Evolutionary conservation across 2,888 invertebrate species (phyloP), one percentile per base, ranked within the genome.

Genomic region (Lepeophtheirus nordmannii): DNA sequence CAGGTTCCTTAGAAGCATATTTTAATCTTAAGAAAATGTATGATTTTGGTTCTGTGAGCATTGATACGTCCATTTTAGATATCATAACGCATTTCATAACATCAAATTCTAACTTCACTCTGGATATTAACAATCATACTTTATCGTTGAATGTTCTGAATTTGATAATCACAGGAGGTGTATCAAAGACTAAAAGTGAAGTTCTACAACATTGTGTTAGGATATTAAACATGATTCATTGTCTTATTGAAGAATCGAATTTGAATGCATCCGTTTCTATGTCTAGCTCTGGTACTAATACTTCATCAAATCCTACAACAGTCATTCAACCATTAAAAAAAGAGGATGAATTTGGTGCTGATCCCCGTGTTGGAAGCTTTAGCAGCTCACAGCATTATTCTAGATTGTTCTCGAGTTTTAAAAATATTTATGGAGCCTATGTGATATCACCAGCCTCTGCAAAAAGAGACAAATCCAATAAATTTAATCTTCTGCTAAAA

Each of bases 341-440:
- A 17, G 53, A 46, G 8, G 53, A 46, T 5, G 53, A 46, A 46
- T 2, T 1, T 1, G 14, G n/a, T 8, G n/a, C 2, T 8, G 53
- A 46, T 46, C 5, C 5, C 2, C 53, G 14, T 46, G n/a, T 46
- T 46, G 73, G 73, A n/a, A 69, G 73, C 23, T 79, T 78, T 70
- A 74, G 75, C 68, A 74, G 73, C 67, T 82, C 84, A 68, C 84
- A 87, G 0, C 86, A 89, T 74, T 93, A 92, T 74, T 81, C 88
- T 79, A 87, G 86, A 76, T 80, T 93, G 68, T 87, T 87, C 75
- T 89, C 89, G 67, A 82, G 83, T 65, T 75, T 93, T 67, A 85
- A 84, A 74, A 85, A 85, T 70, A 85, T 89, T 5, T 87, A 89
- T 76, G 83, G 84, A 38, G 92, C 88, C 78, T 89, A 90, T 17